A percentile compares a stretch with the other conserved stretches of the same genome.
Evolutionary conservation across 2,888 invertebrate genomes (phyloP).

Genomic region (Thysanoteuthis rhombus): DNA sequence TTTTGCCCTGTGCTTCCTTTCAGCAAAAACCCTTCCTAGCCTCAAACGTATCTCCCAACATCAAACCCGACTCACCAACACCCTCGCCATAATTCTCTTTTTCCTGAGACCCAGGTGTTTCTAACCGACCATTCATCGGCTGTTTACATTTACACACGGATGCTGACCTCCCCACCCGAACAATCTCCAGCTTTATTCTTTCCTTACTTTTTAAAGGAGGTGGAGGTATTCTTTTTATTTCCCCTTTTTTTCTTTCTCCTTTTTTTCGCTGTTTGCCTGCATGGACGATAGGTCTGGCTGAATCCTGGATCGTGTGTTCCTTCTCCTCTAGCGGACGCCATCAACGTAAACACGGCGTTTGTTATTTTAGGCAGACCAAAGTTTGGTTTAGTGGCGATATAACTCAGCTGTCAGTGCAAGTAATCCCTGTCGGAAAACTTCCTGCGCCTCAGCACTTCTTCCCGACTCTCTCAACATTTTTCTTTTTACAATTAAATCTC

Average conservation of each 20-base stretch:
- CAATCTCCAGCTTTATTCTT: not conserved
- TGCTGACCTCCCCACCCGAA: not conserved
- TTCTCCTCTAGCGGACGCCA: constrained; percentile 12
- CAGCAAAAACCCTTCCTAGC: not conserved
- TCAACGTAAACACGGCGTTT: not conserved
- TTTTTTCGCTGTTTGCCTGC: not conserved
- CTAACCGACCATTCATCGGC: not conserved
- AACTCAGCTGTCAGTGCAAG: constrained; percentile 12
- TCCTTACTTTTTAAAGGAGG: not conserved
- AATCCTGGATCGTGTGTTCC: not conserved
- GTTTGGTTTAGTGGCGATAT: not conserved
- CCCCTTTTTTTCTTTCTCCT: not conserved
- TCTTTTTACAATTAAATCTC: not conserved
- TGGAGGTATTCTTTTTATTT: too few species aligned
- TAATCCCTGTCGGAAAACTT: not conserved
- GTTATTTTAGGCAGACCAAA: not conserved
- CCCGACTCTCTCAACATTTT: not conserved
- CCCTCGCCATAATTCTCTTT: not conserved
- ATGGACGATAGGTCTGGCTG: not conserved
- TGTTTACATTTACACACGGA: not conserved
- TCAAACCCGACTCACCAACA: not conserved
- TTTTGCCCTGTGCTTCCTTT: not conserved
- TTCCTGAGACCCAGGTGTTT: not conserved
- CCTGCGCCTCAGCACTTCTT: not conserved
- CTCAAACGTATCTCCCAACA: not conserved